Conservation (phyloP, 2,888 invertebrate species). For the Cylindroiulus punctatus region DNA sequence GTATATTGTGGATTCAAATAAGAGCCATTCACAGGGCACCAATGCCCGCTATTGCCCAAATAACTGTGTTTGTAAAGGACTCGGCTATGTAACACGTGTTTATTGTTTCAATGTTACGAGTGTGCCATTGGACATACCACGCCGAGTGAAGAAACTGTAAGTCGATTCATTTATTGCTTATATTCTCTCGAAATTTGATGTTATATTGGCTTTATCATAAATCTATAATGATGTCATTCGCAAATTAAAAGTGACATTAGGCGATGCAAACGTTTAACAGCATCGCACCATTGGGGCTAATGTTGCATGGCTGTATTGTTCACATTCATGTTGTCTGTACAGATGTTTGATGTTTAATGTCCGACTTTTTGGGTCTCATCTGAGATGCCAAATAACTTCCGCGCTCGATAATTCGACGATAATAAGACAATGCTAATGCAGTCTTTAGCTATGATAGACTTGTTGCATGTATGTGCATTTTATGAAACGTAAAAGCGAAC, state of each 20-base stretch:
- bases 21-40: neutral
- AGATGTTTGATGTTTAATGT: neutral
- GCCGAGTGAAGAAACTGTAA: constrained; percentile 16
- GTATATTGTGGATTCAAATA: neutral
- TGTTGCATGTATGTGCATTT: no score
- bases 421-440: no score
- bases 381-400: neutral
- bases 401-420: no score
- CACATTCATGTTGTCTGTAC: neutral
- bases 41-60: constrained; percentile 2
- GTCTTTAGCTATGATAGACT: no score
- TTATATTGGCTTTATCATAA: no score
- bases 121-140: constrained; percentile 23
- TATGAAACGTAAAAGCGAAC: no score
- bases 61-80: constrained; percentile 22
- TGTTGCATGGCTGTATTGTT: no score
- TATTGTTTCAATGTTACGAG: constrained; percentile 6
- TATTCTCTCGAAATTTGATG: no score
- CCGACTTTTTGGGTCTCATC: neutral
- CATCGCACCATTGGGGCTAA: no score
- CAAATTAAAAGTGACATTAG: no score
- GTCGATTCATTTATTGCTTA: neutral
- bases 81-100: constrained; percentile 24
- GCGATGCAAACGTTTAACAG: no score
- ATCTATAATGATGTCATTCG: no score